Evolutionary conservation across 2,888 invertebrate species (phyloP), one percentile per base, ranked within the genome.

Genomic region (Troides aeacus): DNA sequence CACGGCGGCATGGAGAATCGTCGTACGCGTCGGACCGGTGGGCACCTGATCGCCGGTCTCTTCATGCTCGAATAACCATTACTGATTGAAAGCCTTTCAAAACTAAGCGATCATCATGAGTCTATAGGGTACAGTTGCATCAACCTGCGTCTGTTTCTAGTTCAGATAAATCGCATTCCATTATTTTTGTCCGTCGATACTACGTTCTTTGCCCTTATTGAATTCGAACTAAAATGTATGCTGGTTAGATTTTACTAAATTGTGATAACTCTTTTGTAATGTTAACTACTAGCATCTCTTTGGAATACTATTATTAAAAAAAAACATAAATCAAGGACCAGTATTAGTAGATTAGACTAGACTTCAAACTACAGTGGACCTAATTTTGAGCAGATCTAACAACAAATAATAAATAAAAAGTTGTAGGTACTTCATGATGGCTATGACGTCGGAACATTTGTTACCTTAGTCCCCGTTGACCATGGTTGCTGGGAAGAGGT

Each of bases 1-100:
- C 83, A 84, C 83, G 83, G 82, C 80, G 83, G 87, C 92, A 90
- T 92, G 89, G 86, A 85, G 89, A 92, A 92, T 92, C 84, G 89
- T 72, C 80, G 87, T 88, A 92, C 92, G 92, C 90, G 83, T 85
- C 81, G 89, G 88, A 87, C 76, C 87, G 88, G 81, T 79, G 80
- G 77, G 81, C 81, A 80, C 79, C 82, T 83, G 80, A 75, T 75
- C 73, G 74, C 72, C 75, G 77, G 74, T 76, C 74, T 76, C 79
- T 86, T 81, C 79, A 86, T 85, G 90, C 88, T 83, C 79, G 84
- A 88, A 75, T 81, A 79, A 74, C 76, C 80, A 76, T 81, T 81
- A 83, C 79, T 80, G 83, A 87, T 86, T 81, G 82, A 85, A 86
- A 84, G 87, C 83, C 80, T 77, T 83, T 81, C 74, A 75, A 77